Percentiles rank a stretch among this genome's conserved stretches.
Conservation (phyloP, 2,113 vertebrate genomes). For the Mus pahari region DNA sequence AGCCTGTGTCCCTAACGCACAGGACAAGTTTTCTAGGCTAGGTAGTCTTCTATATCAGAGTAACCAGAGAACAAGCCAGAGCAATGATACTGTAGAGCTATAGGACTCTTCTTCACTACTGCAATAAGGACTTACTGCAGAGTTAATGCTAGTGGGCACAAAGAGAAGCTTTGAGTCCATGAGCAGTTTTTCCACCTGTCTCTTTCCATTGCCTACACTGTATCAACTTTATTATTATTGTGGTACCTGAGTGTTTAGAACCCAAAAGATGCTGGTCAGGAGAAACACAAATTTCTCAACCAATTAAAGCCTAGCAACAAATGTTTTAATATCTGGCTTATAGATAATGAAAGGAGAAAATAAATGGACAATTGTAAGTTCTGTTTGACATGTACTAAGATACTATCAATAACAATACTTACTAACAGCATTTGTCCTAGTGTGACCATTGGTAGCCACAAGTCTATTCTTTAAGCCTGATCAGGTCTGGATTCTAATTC, state of each 20-base stretch:
- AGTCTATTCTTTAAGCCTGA: background rate
- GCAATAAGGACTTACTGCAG: background rate
- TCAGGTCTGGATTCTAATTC: background rate
- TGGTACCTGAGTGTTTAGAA: slow-evolving; percentile 46
- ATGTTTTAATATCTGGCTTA: slow-evolving; percentile 7
- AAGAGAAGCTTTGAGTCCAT: slow-evolving; percentile 50
- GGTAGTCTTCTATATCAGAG: background rate
- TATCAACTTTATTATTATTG: slow-evolving; percentile 12
- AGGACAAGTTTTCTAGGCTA: background rate
- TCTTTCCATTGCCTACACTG: background rate
- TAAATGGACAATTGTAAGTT: background rate
- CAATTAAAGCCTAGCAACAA: background rate
- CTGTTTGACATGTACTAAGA: background rate
- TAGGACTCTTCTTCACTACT: background rate
- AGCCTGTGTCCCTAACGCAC: background rate
- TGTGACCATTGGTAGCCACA: background rate
- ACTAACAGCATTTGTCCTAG: background rate
- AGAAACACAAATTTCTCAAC: slow-evolving; percentile 10
- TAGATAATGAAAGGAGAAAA: slow-evolving; percentile 31
- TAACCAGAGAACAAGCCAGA: background rate
- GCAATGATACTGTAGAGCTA: background rate
- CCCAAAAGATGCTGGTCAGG: background rate
- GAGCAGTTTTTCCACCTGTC: slow-evolving; percentile 11
- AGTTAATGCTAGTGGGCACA: slow-evolving; percentile 15
- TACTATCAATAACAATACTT: background rate